Conservation (phyloP, 2,888 invertebrate species). For the Alloplasta piceator region DNA sequence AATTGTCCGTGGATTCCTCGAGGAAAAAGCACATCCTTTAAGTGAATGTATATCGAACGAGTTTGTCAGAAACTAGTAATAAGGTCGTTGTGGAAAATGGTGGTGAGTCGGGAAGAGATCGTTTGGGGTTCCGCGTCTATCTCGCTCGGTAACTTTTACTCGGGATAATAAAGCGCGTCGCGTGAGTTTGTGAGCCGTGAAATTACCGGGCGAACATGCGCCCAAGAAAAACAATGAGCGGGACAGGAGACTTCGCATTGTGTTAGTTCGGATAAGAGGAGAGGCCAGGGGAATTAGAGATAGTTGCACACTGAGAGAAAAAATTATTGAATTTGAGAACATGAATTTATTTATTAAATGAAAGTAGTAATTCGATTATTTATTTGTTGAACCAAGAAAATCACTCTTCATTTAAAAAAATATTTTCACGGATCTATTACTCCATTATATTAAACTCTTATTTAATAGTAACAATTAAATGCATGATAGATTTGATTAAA, state of each 20-base stretch:
- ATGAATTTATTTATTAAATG: no score
- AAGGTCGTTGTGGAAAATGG: constrained; percentile 68
- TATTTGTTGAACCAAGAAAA: no score
- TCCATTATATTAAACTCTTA: no score
- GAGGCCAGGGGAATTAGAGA: no score
- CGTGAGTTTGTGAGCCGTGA: constrained; percentile 70
- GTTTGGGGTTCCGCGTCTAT: constrained; percentile 1
- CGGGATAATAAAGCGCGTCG: constrained; percentile 69
- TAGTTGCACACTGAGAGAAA: no score
- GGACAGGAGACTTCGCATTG: constrained; percentile 4
- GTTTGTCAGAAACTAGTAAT: constrained; percentile 54
- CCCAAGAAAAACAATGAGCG: constrained; percentile 67
- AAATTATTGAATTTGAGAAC: no score
- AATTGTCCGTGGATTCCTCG: not conserved
- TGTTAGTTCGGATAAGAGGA: not conserved
- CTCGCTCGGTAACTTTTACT: constrained; percentile 65
- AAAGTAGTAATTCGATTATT: no score
- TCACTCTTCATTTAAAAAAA: no score
- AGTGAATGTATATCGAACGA: constrained; percentile 26
- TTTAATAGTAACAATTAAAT: no score
- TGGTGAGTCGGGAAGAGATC: constrained; percentile 41
- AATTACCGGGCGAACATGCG: constrained; percentile 68
- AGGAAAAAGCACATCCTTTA: constrained; percentile 33
- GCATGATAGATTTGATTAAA: no score
- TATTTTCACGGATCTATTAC: no score